Percentiles rank a stretch among this genome's conserved stretches.
Conservation (phyloP, 2,888 invertebrate genomes). For the Aricia artaxerxes region DNA sequence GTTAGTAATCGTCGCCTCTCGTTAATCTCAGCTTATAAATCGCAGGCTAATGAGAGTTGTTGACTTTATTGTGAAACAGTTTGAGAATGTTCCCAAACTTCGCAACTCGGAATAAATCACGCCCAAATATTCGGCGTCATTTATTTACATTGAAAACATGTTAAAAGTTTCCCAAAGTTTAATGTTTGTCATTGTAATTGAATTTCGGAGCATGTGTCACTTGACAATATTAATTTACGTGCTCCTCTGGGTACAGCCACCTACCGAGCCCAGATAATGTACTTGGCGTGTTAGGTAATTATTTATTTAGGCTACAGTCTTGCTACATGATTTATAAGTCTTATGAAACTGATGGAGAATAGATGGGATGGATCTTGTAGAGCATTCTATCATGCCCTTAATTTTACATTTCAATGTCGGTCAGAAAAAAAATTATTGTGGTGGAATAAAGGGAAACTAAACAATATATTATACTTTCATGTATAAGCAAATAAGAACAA, state of each 20-base stretch:
- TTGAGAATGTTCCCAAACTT: conserved; percentile 46
- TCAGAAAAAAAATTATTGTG: too few species aligned
- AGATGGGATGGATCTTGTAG: too few species aligned
- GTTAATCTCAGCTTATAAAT: conserved; percentile 52
- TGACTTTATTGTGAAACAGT: conserved; percentile 48
- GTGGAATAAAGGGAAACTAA: too few species aligned
- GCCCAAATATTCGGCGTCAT: conserved; percentile 44
- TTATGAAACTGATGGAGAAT: background rate
- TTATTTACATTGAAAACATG: conserved; percentile 40
- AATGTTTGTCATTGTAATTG: conserved; percentile 37
- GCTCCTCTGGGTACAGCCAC: background rate
- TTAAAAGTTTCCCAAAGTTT: conserved; percentile 38
- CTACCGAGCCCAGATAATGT: background rate
- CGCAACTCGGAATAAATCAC: conserved; percentile 46
- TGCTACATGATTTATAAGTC: conserved; percentile 1
- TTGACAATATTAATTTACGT: conserved; percentile 20
- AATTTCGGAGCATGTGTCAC: conserved; percentile 33
- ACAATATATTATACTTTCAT: too few species aligned
- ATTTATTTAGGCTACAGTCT: background rate
- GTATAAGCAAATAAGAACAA: too few species aligned
- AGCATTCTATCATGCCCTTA: background rate
- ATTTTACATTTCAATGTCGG: background rate
- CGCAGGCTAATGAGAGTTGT: conserved; percentile 54
- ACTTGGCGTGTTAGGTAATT: background rate
- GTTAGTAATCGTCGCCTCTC: conserved; percentile 45